Evolutionary conservation across 2,888 invertebrate genomes (phyloP).

Genomic region (Adineta ricciae): DNA sequence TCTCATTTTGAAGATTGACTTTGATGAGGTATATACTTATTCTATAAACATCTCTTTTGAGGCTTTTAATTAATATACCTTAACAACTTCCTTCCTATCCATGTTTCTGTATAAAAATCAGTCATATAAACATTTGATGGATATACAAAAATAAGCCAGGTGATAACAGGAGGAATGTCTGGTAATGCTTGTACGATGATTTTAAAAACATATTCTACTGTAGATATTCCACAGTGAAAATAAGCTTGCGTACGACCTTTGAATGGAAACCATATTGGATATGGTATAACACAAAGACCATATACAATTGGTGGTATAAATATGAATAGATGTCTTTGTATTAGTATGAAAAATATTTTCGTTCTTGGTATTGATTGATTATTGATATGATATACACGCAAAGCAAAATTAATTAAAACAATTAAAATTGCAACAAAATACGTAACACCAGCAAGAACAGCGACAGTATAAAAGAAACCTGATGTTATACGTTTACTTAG

Average conservation of each 20-base stretch:
- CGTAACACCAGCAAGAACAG: not conserved
- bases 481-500: not conserved
- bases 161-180: not conserved
- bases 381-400: not conserved
- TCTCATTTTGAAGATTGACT: no score
- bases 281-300: not conserved
- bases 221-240: not conserved
- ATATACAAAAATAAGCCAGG: not conserved
- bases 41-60: no score
- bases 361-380: not conserved
- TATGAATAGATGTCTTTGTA: not conserved
- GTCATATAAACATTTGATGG: not conserved
- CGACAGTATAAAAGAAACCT: not conserved
- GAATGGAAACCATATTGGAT: not conserved
- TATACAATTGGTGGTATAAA: not conserved
- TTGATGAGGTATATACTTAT: no score
- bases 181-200: not conserved
- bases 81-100: no score
- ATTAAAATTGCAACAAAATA: not conserved
- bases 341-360: not conserved
- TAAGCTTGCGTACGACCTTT: not conserved
- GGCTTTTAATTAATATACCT: no score
- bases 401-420: not conserved
- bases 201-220: not conserved
- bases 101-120: not conserved